Conservation (phyloP, 2,888 invertebrate species). For the Diogma glabrata region DNA sequence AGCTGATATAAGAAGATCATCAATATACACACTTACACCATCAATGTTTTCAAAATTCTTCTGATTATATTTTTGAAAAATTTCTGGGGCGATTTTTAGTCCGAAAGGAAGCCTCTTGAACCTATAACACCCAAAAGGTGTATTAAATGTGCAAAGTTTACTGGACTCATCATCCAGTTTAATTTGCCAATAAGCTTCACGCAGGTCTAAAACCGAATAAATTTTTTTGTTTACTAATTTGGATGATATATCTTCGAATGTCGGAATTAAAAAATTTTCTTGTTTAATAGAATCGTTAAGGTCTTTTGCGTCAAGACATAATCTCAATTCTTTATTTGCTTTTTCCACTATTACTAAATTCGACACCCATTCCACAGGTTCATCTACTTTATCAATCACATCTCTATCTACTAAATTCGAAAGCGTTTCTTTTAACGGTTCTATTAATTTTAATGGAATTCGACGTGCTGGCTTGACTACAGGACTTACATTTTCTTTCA, state of each 20-base stretch:
- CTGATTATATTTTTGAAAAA: constrained; percentile 18
- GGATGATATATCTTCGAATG: constrained; percentile 19
- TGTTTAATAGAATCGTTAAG: constrained; percentile 19
- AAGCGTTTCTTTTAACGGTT: neutral
- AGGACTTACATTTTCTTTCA: constrained; percentile 8
- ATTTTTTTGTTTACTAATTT: constrained; percentile 18
- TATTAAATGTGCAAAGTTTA: constrained; percentile 24
- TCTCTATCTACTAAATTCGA: neutral
- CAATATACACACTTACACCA: constrained; percentile 25
- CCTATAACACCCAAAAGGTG: constrained; percentile 16
- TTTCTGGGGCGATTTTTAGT: constrained; percentile 20
- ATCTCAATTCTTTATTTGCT: constrained; percentile 19
- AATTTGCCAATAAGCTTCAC: constrained; percentile 19
- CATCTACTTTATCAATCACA: constrained; percentile 15
- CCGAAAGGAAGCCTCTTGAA: constrained; percentile 20
- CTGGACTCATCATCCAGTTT: constrained; percentile 23
- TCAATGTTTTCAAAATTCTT: constrained; percentile 19
- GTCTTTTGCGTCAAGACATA: constrained; percentile 23
- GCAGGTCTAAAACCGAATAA: constrained; percentile 19
- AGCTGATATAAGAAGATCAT: constrained; percentile 22
- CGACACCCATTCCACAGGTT: constrained; percentile 13
- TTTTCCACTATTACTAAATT: constrained; percentile 21
- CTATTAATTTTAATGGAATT: constrained; percentile 9
- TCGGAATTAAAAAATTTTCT: constrained; percentile 20
- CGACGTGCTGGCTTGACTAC: neutral